Conservation (phyloP, 2,888 invertebrate genomes). For the Hydroisotoma schaefferi region DNA sequence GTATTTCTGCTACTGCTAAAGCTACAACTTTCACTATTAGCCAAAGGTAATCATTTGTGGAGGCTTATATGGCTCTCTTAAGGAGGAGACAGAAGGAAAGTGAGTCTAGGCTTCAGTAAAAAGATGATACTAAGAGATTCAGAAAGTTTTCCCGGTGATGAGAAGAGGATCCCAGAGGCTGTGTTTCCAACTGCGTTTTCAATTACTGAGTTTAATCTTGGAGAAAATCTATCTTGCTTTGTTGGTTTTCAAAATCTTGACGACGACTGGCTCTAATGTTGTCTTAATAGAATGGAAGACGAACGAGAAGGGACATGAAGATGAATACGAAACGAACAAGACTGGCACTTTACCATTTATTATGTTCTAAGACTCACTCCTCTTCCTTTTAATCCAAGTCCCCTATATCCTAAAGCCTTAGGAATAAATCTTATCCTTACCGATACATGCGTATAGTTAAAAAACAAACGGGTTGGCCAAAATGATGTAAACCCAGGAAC, state of each 20-base stretch:
- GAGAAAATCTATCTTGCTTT: conserved; percentile 30
- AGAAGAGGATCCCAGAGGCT: conserved; percentile 27
- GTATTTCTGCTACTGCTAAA: too few relatives aligned
- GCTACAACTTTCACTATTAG: too few relatives aligned
- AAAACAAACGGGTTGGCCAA: too few relatives aligned
- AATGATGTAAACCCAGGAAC: too few relatives aligned
- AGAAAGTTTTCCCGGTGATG: conserved; percentile 29
- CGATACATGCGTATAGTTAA: too few relatives aligned
- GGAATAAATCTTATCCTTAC: conserved; percentile 4
- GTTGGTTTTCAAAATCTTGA: conserved; percentile 19
- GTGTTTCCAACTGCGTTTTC: conserved; percentile 29
- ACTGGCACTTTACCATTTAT: conserved; percentile 17
- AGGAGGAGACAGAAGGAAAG: too few relatives aligned
- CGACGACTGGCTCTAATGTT: conserved; percentile 18
- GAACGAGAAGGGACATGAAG: not conserved
- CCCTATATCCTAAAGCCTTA: not conserved
- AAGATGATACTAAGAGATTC: conserved; percentile 20
- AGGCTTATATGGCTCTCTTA: too few relatives aligned
- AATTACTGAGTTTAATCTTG: conserved; percentile 29
- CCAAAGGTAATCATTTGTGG: too few relatives aligned
- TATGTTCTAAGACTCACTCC: conserved; percentile 3
- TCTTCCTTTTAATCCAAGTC: not conserved
- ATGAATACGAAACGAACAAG: conserved; percentile 6
- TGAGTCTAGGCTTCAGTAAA: conserved; percentile 1
- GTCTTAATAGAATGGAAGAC: not conserved